Evolutionary conservation across 2,888 invertebrate species (phyloP).

Genomic region (Drosophila paucipuncta): DNA sequence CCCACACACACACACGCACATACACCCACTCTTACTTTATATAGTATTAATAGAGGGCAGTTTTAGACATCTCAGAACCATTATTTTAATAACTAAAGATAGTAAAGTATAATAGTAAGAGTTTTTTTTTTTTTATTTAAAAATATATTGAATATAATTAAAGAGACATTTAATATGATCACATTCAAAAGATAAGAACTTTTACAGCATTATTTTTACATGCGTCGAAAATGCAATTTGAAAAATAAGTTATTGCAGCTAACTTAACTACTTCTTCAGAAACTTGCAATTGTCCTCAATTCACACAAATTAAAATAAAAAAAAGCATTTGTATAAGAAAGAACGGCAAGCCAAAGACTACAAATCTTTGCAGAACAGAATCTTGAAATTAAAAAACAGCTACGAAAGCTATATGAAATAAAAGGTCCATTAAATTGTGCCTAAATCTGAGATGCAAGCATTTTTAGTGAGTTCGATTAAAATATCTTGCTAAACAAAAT

Average conservation of each 20-base stretch:
- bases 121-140: background rate
- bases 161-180: background rate
- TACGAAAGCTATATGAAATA: background rate
- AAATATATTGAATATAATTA: background rate
- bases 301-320: background rate
- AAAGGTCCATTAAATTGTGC: no score
- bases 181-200: background rate
- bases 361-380: background rate
- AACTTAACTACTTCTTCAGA: background rate
- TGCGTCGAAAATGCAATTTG: background rate
- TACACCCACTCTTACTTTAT: background rate
- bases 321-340: background rate
- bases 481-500: background rate
- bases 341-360: background rate
- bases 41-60: constrained; percentile 23
- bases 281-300: background rate
- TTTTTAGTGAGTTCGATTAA: background rate
- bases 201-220: background rate
- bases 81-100: background rate
- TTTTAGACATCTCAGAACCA: background rate
- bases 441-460: background rate
- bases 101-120: background rate
- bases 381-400: no score
- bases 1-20: background rate
- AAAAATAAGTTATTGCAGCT: background rate